Base-by-base conservation (phyloP, 1,140 invertebrate species). In the Drosophila jambulina region DNA sequence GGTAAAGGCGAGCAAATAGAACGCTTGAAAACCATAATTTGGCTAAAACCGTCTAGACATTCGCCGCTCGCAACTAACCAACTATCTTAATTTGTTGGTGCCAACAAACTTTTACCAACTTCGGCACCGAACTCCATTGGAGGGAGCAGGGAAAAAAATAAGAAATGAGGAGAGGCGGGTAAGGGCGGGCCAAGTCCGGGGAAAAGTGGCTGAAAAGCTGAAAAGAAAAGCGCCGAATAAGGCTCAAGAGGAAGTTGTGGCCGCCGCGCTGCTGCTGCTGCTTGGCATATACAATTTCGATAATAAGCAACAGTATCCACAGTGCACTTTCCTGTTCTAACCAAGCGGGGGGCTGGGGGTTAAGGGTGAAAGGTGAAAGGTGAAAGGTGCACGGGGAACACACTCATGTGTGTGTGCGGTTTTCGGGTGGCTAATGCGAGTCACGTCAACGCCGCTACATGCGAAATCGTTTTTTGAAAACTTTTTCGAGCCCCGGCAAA, bases 81-180 rank as follows among this genome's bases (percentile, higher is more conserved):
- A 87, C 83, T 87, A 87, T 87, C 84, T 87, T 87, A 87, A 87
- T 87, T 88, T 88, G 84, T 87, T 90, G 84, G 80, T 80, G 80
- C 68, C 85, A 79, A 80, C 78, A 83, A 87, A 87, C 84, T 87
- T 87, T 87, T 77, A 23, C 76, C 58, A 49, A 56, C 61, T 43
- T 43, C 23, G 56, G 62, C 46, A 29, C 1, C 29, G 60, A 23
- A 36, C 27, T 43, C 27, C 32, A 32, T 21, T 8, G 49, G 15
- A 36, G 10, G 8, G 32, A 17, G 13, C 13, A 13, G 25, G 23
- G 12, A 36, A 42, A 51, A 62, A 38, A 27, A 36, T 15, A 40
- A 45, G 42, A 43, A 53, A 10, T 15, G 10, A 49, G 15, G 25
- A 49, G 27, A n/a, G 46, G 48, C 48, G 17, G 25, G 45, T 23